These are phyloP conservation scores for Rhinichthys osculus DNA, from an alignment of 2,797 vertebrate species.

Conservation along the genomic window DNA sequence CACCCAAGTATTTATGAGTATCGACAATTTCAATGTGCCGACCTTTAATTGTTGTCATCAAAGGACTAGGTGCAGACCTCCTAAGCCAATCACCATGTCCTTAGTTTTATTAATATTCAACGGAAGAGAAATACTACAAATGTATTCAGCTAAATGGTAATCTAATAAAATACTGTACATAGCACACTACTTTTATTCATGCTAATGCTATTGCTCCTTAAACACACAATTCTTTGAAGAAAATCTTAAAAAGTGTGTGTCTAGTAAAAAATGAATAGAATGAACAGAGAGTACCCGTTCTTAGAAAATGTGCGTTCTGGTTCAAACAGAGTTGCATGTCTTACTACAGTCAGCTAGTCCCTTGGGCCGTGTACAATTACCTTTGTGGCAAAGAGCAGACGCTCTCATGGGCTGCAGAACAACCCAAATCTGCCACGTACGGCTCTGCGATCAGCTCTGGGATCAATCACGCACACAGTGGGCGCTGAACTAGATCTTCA, in stretches of 20 bases:
- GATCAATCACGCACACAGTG: constrained; percentile 44
- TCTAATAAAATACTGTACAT: constrained; percentile 12
- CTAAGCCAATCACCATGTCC: background rate
- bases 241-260: background rate
- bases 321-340: constrained; percentile 37
- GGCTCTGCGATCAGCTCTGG: constrained; percentile 4
- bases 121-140: background rate
- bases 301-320: constrained; percentile 11
- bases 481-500: constrained; percentile 24
- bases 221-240: constrained; percentile 27
- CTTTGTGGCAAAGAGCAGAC: constrained; percentile 28
- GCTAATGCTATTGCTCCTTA: constrained; percentile 37
- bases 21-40: background rate
- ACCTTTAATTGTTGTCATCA: background rate
- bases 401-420: background rate
- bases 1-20: background rate
- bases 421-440: constrained; percentile 41
- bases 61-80: background rate
- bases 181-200: constrained; percentile 25
- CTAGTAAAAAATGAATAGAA: constrained; percentile 15
- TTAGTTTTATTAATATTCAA: background rate
- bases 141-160: constrained; percentile 28
- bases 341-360: constrained; percentile 29
- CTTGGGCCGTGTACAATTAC: constrained; percentile 45
- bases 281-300: constrained; percentile 8